Evolutionary conservation across 2,113 vertebrate species (phyloP).

Genomic region (Chunga burmeisteri): DNA sequence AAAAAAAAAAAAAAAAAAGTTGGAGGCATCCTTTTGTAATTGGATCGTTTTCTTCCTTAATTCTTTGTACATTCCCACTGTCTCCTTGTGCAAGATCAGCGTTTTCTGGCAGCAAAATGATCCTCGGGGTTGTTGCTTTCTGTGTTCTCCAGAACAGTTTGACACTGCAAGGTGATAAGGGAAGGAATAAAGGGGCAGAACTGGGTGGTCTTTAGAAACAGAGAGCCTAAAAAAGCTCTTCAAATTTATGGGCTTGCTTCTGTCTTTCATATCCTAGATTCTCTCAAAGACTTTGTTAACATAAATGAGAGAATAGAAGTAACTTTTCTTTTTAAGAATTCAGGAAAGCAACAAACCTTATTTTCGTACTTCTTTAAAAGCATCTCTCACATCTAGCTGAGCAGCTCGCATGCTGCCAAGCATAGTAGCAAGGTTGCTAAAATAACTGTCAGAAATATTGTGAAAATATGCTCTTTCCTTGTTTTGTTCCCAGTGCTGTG

Average conservation of each 20-base stretch:
- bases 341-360: not conserved
- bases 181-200: not conserved
- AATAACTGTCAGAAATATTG: not conserved
- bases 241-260: not conserved
- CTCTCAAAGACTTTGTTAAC: not conserved
- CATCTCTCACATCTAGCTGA: not conserved
- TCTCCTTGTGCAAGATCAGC: not conserved
- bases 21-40: not conserved
- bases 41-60: not conserved
- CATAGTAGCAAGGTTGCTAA: slow-evolving; percentile 10
- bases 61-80: not conserved
- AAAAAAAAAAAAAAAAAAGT: not conserved
- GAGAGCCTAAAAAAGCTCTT: not conserved
- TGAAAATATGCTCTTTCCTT: not conserved
- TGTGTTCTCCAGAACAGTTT: not conserved
- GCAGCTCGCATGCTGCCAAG: not conserved
- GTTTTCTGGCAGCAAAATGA: not conserved
- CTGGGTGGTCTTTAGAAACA: not conserved
- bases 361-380: not conserved
- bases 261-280: not conserved
- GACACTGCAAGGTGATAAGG: not conserved
- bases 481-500: not conserved
- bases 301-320: not conserved
- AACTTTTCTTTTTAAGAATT: not conserved
- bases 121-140: not conserved